Percentiles rank a stretch among this genome's conserved stretches.
phyloP scores from a whole-genome alignment of 2,888 invertebrate genomes.

The Trissonchulus latispiculum region DNA sequence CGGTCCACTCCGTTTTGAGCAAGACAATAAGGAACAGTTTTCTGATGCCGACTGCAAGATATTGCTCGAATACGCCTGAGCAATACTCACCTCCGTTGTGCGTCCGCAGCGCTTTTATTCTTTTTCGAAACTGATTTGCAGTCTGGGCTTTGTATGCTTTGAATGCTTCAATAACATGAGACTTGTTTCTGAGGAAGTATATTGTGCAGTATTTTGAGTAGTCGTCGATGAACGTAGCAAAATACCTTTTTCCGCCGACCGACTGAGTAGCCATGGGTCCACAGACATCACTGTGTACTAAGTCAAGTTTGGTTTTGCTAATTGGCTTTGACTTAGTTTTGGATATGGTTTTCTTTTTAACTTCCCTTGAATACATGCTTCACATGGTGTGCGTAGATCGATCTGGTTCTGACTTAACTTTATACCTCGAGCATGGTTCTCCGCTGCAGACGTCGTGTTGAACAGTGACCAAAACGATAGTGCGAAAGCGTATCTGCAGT shows the following conservation, averaged over 20 bases:
- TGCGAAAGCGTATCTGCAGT: background rate
- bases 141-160: slow-evolving; percentile 23
- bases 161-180: slow-evolving; percentile 13
- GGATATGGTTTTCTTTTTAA: background rate
- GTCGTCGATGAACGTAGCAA: background rate
- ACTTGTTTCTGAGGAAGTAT: background rate
- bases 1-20: slow-evolving; percentile 29
- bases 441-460: background rate
- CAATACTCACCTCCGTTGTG: slow-evolving; percentile 26
- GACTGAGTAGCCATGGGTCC: background rate
- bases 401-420: background rate
- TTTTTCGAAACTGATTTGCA: slow-evolving; percentile 19
- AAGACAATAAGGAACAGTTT: slow-evolving; percentile 25
- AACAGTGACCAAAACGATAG: background rate
- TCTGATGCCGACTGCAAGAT: slow-evolving; percentile 24
- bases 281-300: background rate
- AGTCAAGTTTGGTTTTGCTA: background rate
- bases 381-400: background rate
- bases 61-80: slow-evolving; percentile 21
- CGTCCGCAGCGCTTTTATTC: slow-evolving; percentile 21
- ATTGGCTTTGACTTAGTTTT: background rate
- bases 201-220: background rate
- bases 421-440: background rate
- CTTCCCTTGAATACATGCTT: background rate
- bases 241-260: background rate